Evolutionary conservation across 2,888 invertebrate genomes (phyloP), one percentile per base, ranked within the genome.

Genomic region (Laothoe populi): DNA sequence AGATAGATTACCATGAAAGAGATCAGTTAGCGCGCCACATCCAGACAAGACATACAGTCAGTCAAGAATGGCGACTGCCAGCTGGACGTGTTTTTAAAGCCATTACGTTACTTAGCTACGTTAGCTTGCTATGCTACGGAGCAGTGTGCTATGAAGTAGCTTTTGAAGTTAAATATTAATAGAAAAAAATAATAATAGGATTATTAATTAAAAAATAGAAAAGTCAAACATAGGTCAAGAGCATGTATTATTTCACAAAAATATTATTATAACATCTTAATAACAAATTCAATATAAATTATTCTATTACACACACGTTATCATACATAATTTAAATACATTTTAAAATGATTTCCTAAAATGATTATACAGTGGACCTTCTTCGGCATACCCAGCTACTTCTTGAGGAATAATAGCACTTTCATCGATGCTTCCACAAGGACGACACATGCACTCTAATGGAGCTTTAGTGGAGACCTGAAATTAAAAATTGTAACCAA

Each of bases 401-500:
- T 98, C 98, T 90, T 98, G 98, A 2, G 98, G 98, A 66, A 98
- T 94, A 49, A 98, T 95, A 2, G 97, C 95, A 74, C 96, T 96
- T 87, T 98, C 97, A 81, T 98, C 98, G 5, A 98, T 95, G 13
- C 95, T 96, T 0, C 97, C 97, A 84, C 98, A 98, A 0, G 98
- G 98, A 40, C 98, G 95, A 79, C 98, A 98, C 98, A 98, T 98
- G 79, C 98, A 98, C 83, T 98, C 98, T 60, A 98, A 86, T 0
- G 98, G 98, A 13, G 98, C 98, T 86, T 98, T 97, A 4, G 98
- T 98, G n/a, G 96, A 95, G 2, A 98, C 96, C 97, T 97, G 76
- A 60, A 90, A 83, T 63, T 19, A 46, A 59, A 42, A 26, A 4
- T 57, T 57, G 8, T 49, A 38, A 1, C 26, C 26, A 26, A 26